Conservation (phyloP, 2,888 invertebrate species). For the Chelonus formosanus region DNA sequence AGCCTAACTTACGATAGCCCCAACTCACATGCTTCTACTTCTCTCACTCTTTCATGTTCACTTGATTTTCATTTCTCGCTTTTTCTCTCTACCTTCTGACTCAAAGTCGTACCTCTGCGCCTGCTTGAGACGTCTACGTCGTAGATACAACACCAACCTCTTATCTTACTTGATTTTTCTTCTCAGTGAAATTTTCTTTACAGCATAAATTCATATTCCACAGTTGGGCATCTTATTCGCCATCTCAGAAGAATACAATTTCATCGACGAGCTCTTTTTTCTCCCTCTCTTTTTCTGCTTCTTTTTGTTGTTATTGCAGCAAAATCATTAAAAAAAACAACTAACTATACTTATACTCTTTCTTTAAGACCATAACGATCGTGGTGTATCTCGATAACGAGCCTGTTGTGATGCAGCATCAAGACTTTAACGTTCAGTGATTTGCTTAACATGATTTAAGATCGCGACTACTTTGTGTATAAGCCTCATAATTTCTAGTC, state of each 20-base stretch:
- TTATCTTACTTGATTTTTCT: slow-evolving; percentile 39
- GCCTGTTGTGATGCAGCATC: not conserved
- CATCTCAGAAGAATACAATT: too few species aligned
- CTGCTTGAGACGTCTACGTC: slow-evolving; percentile 63
- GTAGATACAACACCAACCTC: slow-evolving; percentile 38
- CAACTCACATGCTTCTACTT: slow-evolving; percentile 49
- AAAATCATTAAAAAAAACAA: too few species aligned
- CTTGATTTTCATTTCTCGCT: slow-evolving; percentile 20
- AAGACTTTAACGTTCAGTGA: slow-evolving; percentile 9
- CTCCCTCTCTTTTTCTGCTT: too few species aligned
- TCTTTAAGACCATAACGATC: too few species aligned
- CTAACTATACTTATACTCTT: too few species aligned
- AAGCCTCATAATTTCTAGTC: slow-evolving; percentile 1
- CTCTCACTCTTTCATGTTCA: slow-evolving; percentile 32
- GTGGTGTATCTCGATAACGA: slow-evolving; percentile 34
- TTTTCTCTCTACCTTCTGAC: slow-evolving; percentile 21
- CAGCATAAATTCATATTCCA: slow-evolving; percentile 49
- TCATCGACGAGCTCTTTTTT: too few species aligned
- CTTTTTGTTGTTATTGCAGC: too few species aligned
- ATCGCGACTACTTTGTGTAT: slow-evolving; percentile 16
- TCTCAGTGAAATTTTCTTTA: slow-evolving; percentile 51
- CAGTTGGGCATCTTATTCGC: slow-evolving; percentile 16
- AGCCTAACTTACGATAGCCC: slow-evolving; percentile 65
- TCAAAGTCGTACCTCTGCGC: slow-evolving; percentile 36
- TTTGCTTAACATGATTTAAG: slow-evolving; percentile 29